Conservation (phyloP, 1,140 invertebrate species). For the Caenorhabditis briggsae region DNA sequence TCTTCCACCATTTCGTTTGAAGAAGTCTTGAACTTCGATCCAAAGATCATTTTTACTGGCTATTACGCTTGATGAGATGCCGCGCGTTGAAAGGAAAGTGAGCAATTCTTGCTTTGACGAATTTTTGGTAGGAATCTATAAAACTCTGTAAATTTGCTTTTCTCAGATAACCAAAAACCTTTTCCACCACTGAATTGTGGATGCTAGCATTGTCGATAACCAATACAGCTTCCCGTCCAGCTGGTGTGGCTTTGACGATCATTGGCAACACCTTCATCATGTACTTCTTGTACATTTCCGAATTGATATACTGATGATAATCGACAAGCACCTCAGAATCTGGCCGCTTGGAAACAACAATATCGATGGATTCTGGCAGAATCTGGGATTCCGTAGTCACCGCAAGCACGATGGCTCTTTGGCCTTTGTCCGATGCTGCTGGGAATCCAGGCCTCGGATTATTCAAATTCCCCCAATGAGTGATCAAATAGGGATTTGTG, state of each 20-base stretch:
- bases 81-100: no score
- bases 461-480: background rate
- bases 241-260: background rate
- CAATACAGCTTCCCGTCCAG: background rate
- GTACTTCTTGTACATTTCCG: background rate
- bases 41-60: no score
- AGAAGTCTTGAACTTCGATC: no score
- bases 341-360: background rate
- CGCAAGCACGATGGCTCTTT: background rate
- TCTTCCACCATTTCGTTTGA: no score
- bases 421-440: background rate
- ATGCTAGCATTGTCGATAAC: slow-evolving; percentile 2
- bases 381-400: background rate
- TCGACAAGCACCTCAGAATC: background rate
- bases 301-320: background rate
- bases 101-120: no score
- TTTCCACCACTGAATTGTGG: background rate
- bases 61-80: no score
- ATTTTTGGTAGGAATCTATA: background rate
- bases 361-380: background rate
- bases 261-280: background rate
- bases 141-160: background rate
- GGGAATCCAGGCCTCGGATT: background rate
- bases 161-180: background rate
- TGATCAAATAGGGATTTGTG: background rate